Evolutionary conservation across 2,888 invertebrate species (phyloP), one percentile per base, ranked within the genome.

Genomic region (Heteromurus nitidus): DNA sequence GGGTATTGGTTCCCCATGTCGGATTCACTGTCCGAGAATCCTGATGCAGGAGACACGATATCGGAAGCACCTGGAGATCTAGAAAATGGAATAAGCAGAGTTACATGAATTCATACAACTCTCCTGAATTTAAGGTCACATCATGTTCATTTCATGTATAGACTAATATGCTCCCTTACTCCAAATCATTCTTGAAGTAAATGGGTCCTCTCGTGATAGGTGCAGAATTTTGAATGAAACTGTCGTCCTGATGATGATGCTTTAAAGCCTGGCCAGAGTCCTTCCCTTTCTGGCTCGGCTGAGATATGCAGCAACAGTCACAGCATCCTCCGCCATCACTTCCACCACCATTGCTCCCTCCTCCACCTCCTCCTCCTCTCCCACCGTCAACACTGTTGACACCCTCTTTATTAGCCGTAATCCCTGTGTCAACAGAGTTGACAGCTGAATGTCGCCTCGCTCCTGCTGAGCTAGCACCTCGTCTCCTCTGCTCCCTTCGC

Each of bases 61-160:
- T 85, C 85, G 16, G 85, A 85, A 44, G 85, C 77, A 18, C 73
- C 82, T 13, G 85, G 85, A 11, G 85, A 85, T 50, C 84, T 84
- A 13, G 7, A 64, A 50, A 47, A 22, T n/a, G 3, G 16, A 36
- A 13, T 26, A 18, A 58, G 26, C 58, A 24, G n/a, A n/a, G n/a
- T n/a, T 24, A 50, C 36, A 36, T 58, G 18, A 55, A n/a, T 26
- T 58, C 20, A 26, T 26, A 28, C 24, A 9, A 50, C 50, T 30
- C 26, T 31, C 22, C 62, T n/a, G n/a, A n/a, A n/a, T n/a, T n/a
- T n/a, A n/a, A n/a, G n/a, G n/a, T n/a, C n/a, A n/a, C n/a, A n/a
- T n/a, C n/a, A n/a, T n/a, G n/a, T n/a, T n/a, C n/a, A n/a, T n/a
- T n/a, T n/a, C n/a, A n/a, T n/a, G n/a, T n/a, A n/a, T 70, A 68